A percentile compares a stretch with the other conserved stretches of the same genome.
These are phyloP conservation scores for Neogale vison DNA, from an alignment of 2,113 vertebrate genomes.

Conservation along the genomic window DNA sequence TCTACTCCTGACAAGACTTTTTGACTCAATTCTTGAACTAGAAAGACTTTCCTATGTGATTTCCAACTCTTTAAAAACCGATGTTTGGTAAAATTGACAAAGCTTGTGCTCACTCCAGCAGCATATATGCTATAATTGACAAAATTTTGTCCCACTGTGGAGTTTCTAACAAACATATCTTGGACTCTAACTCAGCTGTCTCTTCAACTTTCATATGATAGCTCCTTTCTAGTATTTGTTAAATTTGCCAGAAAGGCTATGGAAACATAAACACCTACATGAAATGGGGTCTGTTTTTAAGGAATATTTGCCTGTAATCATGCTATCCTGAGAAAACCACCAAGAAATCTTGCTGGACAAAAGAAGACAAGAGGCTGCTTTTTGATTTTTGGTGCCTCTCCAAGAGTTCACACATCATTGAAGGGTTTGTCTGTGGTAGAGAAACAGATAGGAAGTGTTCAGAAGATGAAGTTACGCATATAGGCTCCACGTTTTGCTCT, in stretches of 20 bases:
- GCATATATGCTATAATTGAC: not conserved
- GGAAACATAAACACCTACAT: not conserved
- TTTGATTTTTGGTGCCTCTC: not conserved
- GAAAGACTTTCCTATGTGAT: not conserved
- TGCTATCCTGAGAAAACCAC: not conserved
- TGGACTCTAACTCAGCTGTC: not conserved
- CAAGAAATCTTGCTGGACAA: not conserved
- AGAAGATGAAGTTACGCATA: not conserved
- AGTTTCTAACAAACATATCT: not conserved
- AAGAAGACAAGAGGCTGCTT: not conserved
- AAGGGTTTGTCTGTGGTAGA: not conserved
- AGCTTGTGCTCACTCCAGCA: not conserved
- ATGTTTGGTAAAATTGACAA: not conserved
- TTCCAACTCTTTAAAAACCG: not conserved
- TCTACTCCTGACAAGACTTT: not conserved
- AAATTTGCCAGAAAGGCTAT: not conserved
- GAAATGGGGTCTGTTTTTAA: not conserved
- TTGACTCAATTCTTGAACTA: not conserved
- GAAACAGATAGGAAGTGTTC: not conserved
- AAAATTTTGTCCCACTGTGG: not conserved
- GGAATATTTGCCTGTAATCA: not conserved
- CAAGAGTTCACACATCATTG: not conserved
- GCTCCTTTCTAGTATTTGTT: slow-evolving; percentile 6
- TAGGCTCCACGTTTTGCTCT: not conserved
- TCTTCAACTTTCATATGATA: not conserved